A percentile compares a stretch with the other conserved stretches of the same genome.
phyloP scores from a whole-genome alignment of 2,113 vertebrate genomes.

The Ophthalmolycus amberensis region DNA sequence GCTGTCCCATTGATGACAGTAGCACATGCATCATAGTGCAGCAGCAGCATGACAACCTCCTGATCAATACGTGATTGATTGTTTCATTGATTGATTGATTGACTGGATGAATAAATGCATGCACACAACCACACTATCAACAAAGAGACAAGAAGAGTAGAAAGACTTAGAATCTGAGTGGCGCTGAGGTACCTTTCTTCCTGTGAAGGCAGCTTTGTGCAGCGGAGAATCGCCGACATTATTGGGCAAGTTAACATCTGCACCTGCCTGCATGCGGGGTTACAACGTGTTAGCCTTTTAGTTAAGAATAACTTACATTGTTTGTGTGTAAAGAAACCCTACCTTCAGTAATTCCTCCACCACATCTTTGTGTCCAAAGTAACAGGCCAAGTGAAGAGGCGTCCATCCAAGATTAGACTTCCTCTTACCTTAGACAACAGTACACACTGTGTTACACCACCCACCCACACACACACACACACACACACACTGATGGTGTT shows the following conservation, averaged over 20 bases:
- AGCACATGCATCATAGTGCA: constrained; percentile 89
- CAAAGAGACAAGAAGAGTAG: constrained; percentile 9
- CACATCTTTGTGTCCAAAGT: constrained; percentile 93
- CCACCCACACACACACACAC: not conserved
- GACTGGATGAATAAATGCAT: constrained; percentile 48
- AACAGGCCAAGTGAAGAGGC: constrained; percentile 95
- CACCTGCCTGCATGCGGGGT: constrained; percentile 85
- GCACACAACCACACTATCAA: constrained; percentile 38
- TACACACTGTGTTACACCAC: not conserved
- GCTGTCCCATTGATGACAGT: constrained; percentile 93
- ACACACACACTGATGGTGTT: not conserved
- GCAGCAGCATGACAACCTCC: constrained; percentile 96
- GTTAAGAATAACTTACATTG: not conserved
- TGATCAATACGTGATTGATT: constrained; percentile 71
- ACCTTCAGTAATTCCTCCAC: constrained; percentile 95
- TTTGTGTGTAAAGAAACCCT: constrained; percentile 13
- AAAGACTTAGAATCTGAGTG: not conserved
- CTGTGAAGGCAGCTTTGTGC: constrained; percentile 96
- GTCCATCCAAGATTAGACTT: constrained; percentile 97
- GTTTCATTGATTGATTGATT: constrained; percentile 42
- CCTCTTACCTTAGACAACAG: constrained; percentile 87
- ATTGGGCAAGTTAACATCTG: constrained; percentile 91
- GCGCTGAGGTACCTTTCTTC: constrained; percentile 87
- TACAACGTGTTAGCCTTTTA: not conserved
- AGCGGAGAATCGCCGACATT: constrained; percentile 94